These are phyloP conservation scores for Hypomesus transpacificus DNA, from an alignment of 2,113 vertebrate genomes.

Conservation along the genomic window DNA sequence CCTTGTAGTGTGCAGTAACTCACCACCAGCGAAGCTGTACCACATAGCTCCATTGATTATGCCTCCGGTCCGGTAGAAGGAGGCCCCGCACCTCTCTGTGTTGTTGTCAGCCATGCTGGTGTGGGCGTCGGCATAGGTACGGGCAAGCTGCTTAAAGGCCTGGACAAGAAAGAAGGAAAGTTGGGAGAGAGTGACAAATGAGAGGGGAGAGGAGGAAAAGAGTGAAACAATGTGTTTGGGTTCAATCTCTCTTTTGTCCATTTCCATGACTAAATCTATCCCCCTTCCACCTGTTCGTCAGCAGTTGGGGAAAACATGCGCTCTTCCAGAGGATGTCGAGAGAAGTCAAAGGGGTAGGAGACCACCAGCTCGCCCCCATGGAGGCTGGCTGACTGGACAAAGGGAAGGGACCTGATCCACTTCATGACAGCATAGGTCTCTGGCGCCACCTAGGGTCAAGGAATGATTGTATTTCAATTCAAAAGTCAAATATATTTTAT, in stretches of 20 bases:
- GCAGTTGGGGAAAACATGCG: slow-evolving; percentile 91
- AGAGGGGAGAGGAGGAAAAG: neutral
- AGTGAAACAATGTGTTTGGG: neutral
- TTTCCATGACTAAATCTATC: neutral
- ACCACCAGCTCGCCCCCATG: slow-evolving; percentile 94
- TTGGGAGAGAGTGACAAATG: neutral
- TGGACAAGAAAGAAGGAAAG: slow-evolving; percentile 35
- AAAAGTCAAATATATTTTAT: too few relatives aligned
- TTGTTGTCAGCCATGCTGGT: slow-evolving; percentile 85
- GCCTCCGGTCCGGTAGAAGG: slow-evolving; percentile 80
- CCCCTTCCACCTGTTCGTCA: slow-evolving; percentile 85
- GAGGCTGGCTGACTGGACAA: slow-evolving; percentile 91
- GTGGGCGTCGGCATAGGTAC: slow-evolving; percentile 85
- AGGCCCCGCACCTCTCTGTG: slow-evolving; percentile 86
- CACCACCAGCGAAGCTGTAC: slow-evolving; percentile 98
- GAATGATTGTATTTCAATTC: neutral
- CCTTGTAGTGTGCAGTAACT: slow-evolving; percentile 23
- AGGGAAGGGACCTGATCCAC: slow-evolving; percentile 85
- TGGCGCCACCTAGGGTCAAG: slow-evolving; percentile 81
- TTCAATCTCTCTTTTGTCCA: neutral
- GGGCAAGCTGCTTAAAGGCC: slow-evolving; percentile 86
- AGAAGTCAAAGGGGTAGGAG: slow-evolving; percentile 95
- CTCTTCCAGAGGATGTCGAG: slow-evolving; percentile 82
- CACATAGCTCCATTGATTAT: slow-evolving; percentile 94
- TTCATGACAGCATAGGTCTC: slow-evolving; percentile 97